These are phyloP conservation scores for Musca domestica DNA, from an alignment of 1,140 invertebrate genomes.

Conservation along the genomic window DNA sequence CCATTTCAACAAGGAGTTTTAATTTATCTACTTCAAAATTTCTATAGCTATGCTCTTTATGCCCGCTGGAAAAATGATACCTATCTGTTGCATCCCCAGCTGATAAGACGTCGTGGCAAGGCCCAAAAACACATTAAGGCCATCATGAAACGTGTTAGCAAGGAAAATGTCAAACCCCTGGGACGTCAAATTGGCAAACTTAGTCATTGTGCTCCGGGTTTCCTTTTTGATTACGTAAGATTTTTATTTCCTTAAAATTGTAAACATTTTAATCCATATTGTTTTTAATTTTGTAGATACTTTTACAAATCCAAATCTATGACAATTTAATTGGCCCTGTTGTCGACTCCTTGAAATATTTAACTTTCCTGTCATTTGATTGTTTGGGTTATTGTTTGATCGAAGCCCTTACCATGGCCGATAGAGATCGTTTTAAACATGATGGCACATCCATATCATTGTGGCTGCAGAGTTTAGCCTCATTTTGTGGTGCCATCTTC, in stretches of 20 bases:
- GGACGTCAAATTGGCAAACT: slow-evolving; percentile 95
- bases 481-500: slow-evolving; percentile 92
- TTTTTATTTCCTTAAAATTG: slow-evolving; percentile 28
- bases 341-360: slow-evolving; percentile 96
- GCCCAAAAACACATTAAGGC: slow-evolving; percentile 90
- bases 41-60: slow-evolving; percentile 80
- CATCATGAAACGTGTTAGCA: slow-evolving; percentile 96
- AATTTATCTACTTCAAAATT: slow-evolving; percentile 5
- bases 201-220: slow-evolving; percentile 91
- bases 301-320: slow-evolving; percentile 93
- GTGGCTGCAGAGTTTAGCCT: slow-evolving; percentile 92
- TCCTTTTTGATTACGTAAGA: slow-evolving; percentile 92
- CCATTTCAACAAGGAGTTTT: no score
- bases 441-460: slow-evolving; percentile 91
- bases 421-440: slow-evolving; percentile 76
- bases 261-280: background rate
- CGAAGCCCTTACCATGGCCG: slow-evolving; percentile 79
- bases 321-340: slow-evolving; percentile 97
- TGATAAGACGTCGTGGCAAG: slow-evolving; percentile 80
- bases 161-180: slow-evolving; percentile 97
- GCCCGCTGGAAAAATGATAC: slow-evolving; percentile 92
- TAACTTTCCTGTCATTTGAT: slow-evolving; percentile 95
- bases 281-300: slow-evolving; percentile 57
- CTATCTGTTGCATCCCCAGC: slow-evolving; percentile 74
- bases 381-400: slow-evolving; percentile 94